Conservation (phyloP, 1,140 invertebrate species). For the Cyphomyrmex costatus region DNA sequence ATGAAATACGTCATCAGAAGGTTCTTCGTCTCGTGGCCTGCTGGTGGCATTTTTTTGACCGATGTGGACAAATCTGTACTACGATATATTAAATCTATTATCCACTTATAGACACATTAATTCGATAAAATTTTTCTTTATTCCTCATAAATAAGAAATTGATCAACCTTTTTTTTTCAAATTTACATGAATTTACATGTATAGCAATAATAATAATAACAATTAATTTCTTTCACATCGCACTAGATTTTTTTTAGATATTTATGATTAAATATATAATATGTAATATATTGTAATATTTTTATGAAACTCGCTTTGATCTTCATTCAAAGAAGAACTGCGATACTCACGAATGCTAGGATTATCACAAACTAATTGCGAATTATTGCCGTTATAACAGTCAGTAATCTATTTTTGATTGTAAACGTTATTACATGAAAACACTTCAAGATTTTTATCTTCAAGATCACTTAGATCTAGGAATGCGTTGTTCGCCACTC, state of each 20-base stretch:
- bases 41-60: slow-evolving; percentile 74
- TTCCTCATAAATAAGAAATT: background rate
- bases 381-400: background rate
- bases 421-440: slow-evolving; percentile 22
- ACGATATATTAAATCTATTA: slow-evolving; percentile 20
- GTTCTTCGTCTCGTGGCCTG: slow-evolving; percentile 84
- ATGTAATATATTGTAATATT: background rate
- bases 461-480: background rate
- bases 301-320: background rate
- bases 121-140: background rate
- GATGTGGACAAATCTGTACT: slow-evolving; percentile 31
- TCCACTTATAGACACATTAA: background rate
- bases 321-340: background rate
- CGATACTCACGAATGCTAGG: slow-evolving; percentile 39
- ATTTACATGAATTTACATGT: background rate
- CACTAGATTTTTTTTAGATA: background rate
- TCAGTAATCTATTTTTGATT: slow-evolving; percentile 3
- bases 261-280: background rate
- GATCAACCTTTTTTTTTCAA: background rate
- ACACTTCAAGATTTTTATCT: background rate
- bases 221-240: background rate
- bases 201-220: background rate
- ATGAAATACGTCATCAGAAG: slow-evolving; percentile 87
- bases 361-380: slow-evolving; percentile 30
- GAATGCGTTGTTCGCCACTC: slow-evolving; percentile 57